Base-by-base conservation (phyloP, 2,888 invertebrate species). In the Athetis lepigone region DNA sequence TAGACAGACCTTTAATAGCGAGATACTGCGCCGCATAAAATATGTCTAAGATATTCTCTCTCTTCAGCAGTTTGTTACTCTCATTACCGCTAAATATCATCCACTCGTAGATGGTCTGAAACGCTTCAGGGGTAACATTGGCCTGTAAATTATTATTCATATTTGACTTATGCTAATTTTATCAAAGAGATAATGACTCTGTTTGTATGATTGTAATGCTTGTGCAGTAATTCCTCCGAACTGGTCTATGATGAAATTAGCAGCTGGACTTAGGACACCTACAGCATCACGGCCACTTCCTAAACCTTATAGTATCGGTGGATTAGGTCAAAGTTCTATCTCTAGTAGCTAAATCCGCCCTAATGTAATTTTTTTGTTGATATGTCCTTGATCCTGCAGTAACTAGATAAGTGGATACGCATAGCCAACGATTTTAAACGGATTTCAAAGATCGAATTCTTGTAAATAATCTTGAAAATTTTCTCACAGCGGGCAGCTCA, bases 81-180 rank as follows among this genome's bases (percentile, higher is more conserved):
- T 97, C 96, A 58, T 93, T 94, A 7, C 95, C 96, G 23, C 92
- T 90, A 63, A 95, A 96, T 77, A 97, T 96, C 98, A 98, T 98
- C 98, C 98, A 98, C 77, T 97, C 97, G 88, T 98, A 98, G 55
- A 97, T 96, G 68, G 96, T 96, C 50, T 96, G 95, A 83, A 98
- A 98, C 1, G 97, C 96, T 70, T 94, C 91, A 0, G 95, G 90
- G 1, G 95, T 93, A 0, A 96, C 94, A 65, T 86, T 92, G 23
- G 88, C 83, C 86, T 95, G 65, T 2, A 60, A 70, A 39, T 46
- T 47, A 18, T 66, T 18, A 21, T 18, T 21, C 25, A 11, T 29
- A 1, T 21, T 18, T 7, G 8, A 63, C 9, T 13, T 23, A 11
- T 29, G 9, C 29, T 29, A 11, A 11, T 29, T 11, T 33, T 13